Evolutionary conservation across 2,888 invertebrate species (phyloP).

Genomic region (Caenorhabditis parvicauda): DNA sequence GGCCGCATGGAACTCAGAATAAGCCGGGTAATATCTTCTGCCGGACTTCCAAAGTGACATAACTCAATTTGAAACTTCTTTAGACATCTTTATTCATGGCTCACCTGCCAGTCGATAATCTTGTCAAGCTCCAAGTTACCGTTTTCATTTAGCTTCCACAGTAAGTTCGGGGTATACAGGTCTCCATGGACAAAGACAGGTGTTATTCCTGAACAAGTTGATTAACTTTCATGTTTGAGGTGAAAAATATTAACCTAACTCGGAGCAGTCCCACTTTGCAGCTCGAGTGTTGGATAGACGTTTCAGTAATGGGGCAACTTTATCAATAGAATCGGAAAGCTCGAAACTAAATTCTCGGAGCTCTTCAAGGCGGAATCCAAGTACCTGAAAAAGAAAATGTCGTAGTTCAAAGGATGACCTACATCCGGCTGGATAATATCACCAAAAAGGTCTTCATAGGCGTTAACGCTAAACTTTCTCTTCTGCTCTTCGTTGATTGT

Average conservation of each 20-base stretch:
- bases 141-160: conserved; percentile 16
- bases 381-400: conserved; percentile 5
- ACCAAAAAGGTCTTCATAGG: conserved; percentile 16
- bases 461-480: conserved; percentile 5
- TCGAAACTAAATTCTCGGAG: conserved; percentile 4
- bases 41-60: conserved; percentile 16
- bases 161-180: conserved; percentile 13
- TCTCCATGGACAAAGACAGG: conserved; percentile 14
- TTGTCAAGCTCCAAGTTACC: conserved; percentile 12
- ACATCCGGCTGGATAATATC: conserved; percentile 15
- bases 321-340: conserved; percentile 2
- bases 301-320: neutral
- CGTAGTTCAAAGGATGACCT: neutral
- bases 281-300: conserved; percentile 1
- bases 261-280: conserved; percentile 3
- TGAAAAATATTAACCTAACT: conserved; percentile 6
- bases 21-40: conserved; percentile 13
- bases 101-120: conserved; percentile 19
- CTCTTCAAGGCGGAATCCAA: conserved; percentile 13
- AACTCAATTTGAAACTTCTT: conserved; percentile 1
- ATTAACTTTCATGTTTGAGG: neutral
- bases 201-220: conserved; percentile 8
- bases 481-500: conserved; percentile 1
- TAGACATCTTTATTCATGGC: neutral
- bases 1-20: conserved; percentile 8